These are phyloP conservation scores for Rhipidura dahli DNA, from an alignment of 2,113 vertebrate genomes.

Conservation along the genomic window DNA sequence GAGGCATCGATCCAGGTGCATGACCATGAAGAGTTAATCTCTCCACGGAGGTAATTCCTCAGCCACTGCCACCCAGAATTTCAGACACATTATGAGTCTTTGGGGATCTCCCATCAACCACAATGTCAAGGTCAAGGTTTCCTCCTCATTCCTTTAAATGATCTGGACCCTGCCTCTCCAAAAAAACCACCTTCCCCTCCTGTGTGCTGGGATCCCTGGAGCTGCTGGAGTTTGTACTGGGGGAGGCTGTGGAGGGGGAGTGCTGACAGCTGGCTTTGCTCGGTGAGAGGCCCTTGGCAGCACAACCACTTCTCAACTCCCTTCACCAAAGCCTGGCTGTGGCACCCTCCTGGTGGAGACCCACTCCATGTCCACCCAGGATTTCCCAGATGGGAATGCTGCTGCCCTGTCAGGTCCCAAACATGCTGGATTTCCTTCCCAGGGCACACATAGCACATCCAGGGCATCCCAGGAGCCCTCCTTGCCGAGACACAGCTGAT, in stretches of 20 bases:
- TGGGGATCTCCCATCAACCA: background rate
- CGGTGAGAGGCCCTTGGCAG: background rate
- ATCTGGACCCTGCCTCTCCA: background rate
- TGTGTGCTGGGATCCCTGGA: background rate
- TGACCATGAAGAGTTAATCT: accelerated
- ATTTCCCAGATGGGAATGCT: background rate
- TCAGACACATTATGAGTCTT: accelerated
- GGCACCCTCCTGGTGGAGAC: background rate
- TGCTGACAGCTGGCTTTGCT: conserved; percentile 50
- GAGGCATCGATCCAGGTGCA: background rate
- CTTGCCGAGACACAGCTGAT: background rate
- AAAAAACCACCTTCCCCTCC: background rate
- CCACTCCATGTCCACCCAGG: background rate
- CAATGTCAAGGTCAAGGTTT: background rate
- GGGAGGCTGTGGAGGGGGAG: background rate
- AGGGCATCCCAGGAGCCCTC: background rate
- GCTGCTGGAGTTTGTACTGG: background rate
- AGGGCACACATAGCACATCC: background rate
- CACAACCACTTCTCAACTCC: conserved; percentile 7
- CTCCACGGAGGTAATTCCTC: background rate
- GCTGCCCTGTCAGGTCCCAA: background rate
- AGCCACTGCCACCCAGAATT: background rate
- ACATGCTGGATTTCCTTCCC: background rate
- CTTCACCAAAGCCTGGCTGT: background rate
- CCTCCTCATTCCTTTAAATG: background rate